Evolutionary conservation across 2,113 vertebrate species (phyloP).

Genomic region (Hyperopisus bebe): DNA sequence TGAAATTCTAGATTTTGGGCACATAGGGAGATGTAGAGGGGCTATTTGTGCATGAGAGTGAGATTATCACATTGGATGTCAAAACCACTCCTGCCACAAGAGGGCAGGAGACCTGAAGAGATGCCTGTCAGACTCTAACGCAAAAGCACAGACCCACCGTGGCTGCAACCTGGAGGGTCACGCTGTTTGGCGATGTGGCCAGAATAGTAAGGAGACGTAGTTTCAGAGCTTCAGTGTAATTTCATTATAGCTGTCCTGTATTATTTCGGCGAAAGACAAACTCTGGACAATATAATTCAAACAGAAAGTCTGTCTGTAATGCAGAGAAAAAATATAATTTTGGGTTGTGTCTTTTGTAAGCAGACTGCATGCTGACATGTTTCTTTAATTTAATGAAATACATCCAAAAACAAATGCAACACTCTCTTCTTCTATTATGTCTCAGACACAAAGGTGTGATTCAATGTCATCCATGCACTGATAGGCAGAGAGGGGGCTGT

Average conservation of each 20-base stretch:
- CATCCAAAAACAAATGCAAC: neutral
- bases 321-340: neutral
- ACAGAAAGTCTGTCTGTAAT: neutral
- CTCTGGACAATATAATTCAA: neutral
- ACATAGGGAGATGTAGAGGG: neutral
- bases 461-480: neutral
- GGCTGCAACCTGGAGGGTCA: neutral
- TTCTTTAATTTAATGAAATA: neutral
- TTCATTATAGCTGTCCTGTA: neutral
- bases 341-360: neutral
- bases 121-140: neutral
- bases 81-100: neutral
- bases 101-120: neutral
- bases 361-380: neutral
- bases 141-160: neutral
- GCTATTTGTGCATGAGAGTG: neutral
- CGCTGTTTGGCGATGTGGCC: neutral
- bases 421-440: neutral
- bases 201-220: neutral
- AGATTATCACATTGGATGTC: neutral
- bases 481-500: neutral
- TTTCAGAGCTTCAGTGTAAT: neutral
- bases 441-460: neutral
- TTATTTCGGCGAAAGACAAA: neutral
- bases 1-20: neutral